Base-by-base conservation (phyloP, 2,888 invertebrate genomes). In the Morpho achilles region DNA sequence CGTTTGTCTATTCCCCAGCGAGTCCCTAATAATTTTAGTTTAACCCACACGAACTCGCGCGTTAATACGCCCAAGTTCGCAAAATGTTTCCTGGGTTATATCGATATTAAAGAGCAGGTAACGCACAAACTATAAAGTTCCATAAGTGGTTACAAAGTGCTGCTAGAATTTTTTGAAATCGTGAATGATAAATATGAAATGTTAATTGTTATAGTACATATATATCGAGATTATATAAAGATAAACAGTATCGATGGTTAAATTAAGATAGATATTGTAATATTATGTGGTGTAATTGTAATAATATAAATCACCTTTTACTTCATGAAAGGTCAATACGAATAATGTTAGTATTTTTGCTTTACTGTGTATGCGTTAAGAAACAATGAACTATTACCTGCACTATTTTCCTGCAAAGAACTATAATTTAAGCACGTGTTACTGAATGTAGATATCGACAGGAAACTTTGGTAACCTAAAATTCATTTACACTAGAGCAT, bases 101-200 rank as follows among this genome's bases (percentile, higher is more conserved):
- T 39, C 44, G 32, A 46, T 43, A 42, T 44, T 43, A 23, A 53
- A 8, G 22, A 46, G 9, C 46, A 53, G 43, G 9, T 46, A 54
- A 48, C 54, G 54, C 54, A 54, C 54, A 54, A 54, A 54, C 41
- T 43, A 32, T 54, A 32, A 10, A 22, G 44, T 56, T 57, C 48
- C 71, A 56, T 58, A 56, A 73, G 59, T 59, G 52, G 55, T 70
- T 75, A 66, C 72, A 72, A 77, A 75, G 76, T 76, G 74, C 85
- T 86, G 82, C 75, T 85, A 87, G 84, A 77, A 74, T 79, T 80
- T n/a, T 84, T 87, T 84, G 82, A 82, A 82, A 76, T 79, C 85
- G 82, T 87, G 84, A 80, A 82, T 79, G 76, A 80, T 75, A 76
- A 79, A 75, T 72, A 77, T 74, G 75, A 79, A 82, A 84, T 87